Evolutionary conservation across 2,797 vertebrate species (phyloP).

Genomic region (Pseudocheirus occidentalis): DNA sequence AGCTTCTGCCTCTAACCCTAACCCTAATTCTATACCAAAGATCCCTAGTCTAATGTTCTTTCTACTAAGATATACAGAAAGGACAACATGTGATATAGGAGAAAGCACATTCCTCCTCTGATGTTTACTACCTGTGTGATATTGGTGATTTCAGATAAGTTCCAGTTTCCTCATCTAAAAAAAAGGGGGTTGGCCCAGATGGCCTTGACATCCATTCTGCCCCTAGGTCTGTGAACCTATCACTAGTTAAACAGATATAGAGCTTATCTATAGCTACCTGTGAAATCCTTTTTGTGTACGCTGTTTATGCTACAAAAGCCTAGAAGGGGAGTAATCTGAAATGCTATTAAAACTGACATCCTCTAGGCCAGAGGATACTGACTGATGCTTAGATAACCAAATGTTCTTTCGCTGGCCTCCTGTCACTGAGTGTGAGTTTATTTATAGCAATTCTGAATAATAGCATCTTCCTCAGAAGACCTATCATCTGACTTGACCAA

Average conservation of each 20-base stretch:
- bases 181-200: neutral
- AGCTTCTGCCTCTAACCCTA: neutral
- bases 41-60: neutral
- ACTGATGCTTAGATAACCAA: constrained; percentile 36
- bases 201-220: neutral
- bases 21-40: neutral
- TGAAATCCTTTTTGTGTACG: neutral
- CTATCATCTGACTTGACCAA: neutral
- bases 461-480: constrained; percentile 7
- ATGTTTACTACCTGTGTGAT: neutral
- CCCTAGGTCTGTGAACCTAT: neutral
- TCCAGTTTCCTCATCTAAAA: neutral
- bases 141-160: neutral
- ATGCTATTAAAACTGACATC: constrained; percentile 18
- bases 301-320: neutral
- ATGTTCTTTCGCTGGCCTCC: neutral
- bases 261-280: neutral
- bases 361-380: constrained; percentile 14
- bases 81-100: neutral
- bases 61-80: neutral
- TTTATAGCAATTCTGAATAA: constrained; percentile 48
- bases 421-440: constrained; percentile 39
- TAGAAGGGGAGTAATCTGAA: neutral
- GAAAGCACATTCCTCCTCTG: neutral
- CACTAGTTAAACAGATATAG: neutral